Evolutionary conservation across 2,113 vertebrate species (phyloP).

Genomic region (Plestiodon gilberti): DNA sequence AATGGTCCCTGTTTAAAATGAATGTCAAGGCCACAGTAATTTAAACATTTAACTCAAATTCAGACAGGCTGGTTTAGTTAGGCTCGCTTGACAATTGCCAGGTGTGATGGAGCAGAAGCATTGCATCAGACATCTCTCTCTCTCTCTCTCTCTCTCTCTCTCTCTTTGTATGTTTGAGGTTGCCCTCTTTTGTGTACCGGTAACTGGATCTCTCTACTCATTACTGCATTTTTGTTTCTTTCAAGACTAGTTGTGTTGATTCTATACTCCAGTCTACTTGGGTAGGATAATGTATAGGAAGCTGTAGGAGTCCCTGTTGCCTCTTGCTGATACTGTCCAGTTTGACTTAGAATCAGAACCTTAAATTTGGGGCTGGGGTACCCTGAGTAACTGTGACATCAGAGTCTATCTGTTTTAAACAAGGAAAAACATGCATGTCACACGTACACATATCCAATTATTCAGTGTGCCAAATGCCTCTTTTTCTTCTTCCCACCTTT

Average conservation of each 20-base stretch:
- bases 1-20: slow-evolving; percentile 50
- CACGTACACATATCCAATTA: slow-evolving; percentile 20
- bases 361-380: background rate
- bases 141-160: too few species aligned
- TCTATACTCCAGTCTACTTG: background rate
- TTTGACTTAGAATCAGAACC: background rate
- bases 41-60: slow-evolving; percentile 68
- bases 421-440: slow-evolving; percentile 22
- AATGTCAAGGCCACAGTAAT: slow-evolving; percentile 57
- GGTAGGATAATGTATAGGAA: background rate
- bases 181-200: too few species aligned
- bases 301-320: background rate
- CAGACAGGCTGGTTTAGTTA: slow-evolving; percentile 56
- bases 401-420: slow-evolving; percentile 57
- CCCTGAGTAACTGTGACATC: background rate
- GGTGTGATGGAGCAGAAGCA: background rate
- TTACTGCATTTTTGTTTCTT: background rate
- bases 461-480: slow-evolving; percentile 26
- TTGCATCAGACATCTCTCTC: too few species aligned
- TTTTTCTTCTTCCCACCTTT: slow-evolving; percentile 26
- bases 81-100: slow-evolving; percentile 64
- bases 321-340: background rate
- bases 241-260: background rate
- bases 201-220: background rate
- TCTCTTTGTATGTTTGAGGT: too few species aligned